These are phyloP conservation scores for Chiloscyllium punctatum DNA, from an alignment of 2,797 vertebrate genomes.

Conservation along the genomic window DNA sequence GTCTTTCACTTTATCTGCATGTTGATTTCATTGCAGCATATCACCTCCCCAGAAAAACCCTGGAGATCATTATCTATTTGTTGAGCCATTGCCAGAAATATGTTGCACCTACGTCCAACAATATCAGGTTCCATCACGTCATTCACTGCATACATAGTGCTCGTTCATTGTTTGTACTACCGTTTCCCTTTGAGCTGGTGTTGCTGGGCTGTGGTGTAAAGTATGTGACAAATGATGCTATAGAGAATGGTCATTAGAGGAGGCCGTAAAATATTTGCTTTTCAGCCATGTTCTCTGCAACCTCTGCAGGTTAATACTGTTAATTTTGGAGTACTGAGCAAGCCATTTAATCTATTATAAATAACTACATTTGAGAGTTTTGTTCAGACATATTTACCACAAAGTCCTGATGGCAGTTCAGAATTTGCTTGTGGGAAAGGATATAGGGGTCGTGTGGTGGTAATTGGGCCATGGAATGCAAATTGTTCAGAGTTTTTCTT, in stretches of 20 bases:
- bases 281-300: too few species aligned
- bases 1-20: background rate
- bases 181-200: too few species aligned
- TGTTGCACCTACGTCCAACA: background rate
- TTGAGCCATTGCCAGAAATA: background rate
- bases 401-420: background rate
- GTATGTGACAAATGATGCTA: too few species aligned
- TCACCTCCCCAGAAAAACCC: too few species aligned
- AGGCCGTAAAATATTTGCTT: background rate
- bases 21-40: background rate
- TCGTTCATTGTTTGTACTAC: background rate
- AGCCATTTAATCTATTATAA: too few species aligned
- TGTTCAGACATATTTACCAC: too few species aligned
- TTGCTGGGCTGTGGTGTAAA: background rate
- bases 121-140: background rate
- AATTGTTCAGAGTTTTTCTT: background rate
- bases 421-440: background rate
- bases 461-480: background rate
- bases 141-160: too few species aligned
- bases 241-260: too few species aligned
- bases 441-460: too few species aligned
- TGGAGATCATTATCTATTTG: background rate
- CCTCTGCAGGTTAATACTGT: too few species aligned
- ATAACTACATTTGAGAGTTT: too few species aligned
- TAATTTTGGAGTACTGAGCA: too few species aligned